phyloP scores from a whole-genome alignment of 2,888 invertebrate species.

The Hololepta plana region DNA sequence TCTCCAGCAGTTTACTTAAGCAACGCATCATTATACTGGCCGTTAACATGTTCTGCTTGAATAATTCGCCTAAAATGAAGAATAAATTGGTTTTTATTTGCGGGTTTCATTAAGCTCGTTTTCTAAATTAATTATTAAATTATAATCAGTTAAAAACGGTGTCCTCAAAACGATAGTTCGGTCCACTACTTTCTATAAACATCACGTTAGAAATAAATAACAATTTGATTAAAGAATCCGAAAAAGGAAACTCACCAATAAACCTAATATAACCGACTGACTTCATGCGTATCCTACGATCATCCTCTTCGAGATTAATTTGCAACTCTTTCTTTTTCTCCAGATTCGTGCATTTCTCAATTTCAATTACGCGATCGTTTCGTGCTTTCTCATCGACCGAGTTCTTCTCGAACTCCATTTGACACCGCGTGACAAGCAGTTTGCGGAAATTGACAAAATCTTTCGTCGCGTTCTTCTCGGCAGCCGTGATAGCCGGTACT shows the following conservation, averaged over 20 bases:
- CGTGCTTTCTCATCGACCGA: conserved; percentile 45
- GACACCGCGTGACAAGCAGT: conserved; percentile 67
- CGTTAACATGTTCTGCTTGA: conserved; percentile 78
- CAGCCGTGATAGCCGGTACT: conserved; percentile 9
- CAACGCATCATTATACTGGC: conserved; percentile 76
- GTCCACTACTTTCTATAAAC: conserved; percentile 18
- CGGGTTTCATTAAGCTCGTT: neutral
- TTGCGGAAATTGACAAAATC: conserved; percentile 49
- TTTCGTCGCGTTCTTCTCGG: conserved; percentile 13
- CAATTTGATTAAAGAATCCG: conserved; percentile 21
- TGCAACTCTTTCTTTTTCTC: conserved; percentile 58
- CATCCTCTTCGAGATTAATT: conserved; percentile 53
- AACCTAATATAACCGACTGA: conserved; percentile 82
- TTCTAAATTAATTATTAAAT: no score
- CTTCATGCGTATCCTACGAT: conserved; percentile 58
- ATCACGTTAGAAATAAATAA: conserved; percentile 12
- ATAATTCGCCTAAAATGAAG: conserved; percentile 53
- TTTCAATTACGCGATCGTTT: conserved; percentile 32
- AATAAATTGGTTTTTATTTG: conserved; percentile 1
- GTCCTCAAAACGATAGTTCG: conserved; percentile 13
- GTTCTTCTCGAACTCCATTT: conserved; percentile 75
- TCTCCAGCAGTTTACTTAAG: conserved; percentile 55
- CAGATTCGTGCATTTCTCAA: conserved; percentile 36
- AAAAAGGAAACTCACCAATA: conserved; percentile 20
- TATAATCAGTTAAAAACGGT: conserved; percentile 10